Percentiles rank a stretch among this genome's conserved stretches.
Evolutionary conservation across 2,888 invertebrate species (phyloP).

Genomic region (Romanomermis culicivorax): DNA sequence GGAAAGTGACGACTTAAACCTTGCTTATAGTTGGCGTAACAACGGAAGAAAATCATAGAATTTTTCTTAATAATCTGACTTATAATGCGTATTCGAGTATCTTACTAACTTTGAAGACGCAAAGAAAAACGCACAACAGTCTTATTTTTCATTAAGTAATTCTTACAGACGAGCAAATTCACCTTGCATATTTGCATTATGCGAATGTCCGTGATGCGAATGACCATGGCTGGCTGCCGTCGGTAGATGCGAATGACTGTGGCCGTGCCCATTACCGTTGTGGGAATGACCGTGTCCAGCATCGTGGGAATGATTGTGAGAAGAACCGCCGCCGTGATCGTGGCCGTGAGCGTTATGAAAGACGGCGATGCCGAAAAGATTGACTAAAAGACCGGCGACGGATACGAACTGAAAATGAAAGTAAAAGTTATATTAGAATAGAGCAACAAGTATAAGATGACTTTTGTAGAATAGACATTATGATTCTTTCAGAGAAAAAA

Average conservation of each 20-base stretch:
- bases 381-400: slow-evolving; percentile 36
- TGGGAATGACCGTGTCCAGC: slow-evolving; percentile 13
- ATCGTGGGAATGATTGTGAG: slow-evolving; percentile 23
- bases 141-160: no score
- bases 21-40: no score
- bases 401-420: slow-evolving; percentile 33
- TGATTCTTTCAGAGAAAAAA: not conserved
- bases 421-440: no score
- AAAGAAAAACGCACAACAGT: no score
- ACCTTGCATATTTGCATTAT: slow-evolving; percentile 40
- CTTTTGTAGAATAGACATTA: not conserved
- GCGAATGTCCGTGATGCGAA: slow-evolving; percentile 27
- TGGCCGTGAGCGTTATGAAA: slow-evolving; percentile 27
- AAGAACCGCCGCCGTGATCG: slow-evolving; percentile 17
- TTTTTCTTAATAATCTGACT: no score
- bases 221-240: not conserved
- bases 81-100: no score
- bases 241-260: not conserved
- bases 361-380: slow-evolving; percentile 38
- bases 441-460: not conserved
- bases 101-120: no score
- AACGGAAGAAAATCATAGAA: no score
- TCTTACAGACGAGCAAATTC: no score
- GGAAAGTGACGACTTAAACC: no score
- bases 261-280: not conserved